Base-by-base conservation (phyloP, 2,113 vertebrate species). In the Calonectris borealis region DNA sequence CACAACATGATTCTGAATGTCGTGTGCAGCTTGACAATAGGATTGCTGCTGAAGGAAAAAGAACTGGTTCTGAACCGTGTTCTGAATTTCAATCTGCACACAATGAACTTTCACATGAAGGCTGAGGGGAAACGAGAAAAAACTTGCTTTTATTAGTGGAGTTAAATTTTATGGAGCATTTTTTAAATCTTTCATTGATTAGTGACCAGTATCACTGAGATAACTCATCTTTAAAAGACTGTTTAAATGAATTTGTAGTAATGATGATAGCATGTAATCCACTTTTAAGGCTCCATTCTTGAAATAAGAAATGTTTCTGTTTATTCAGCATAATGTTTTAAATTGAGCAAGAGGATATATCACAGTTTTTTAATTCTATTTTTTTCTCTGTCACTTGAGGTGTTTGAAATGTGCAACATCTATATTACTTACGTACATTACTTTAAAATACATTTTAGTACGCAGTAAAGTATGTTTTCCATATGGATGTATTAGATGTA, bases 71-170 rank as follows among this genome's bases (percentile, higher is more conserved):
- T 84, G 83, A 92, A 87, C 72, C 2, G 5, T 82, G 80, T 68
- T 89, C 83, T 94, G 96, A 86, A 95, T 96, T 93, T 96, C 88
- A 92, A 61, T 96, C 73, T 84, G 80, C 44, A 46, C 52, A 86
- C 86, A 95, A 78, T 88, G 95, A 96, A 85, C 62, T 90, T 96
- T 46, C 44, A 36, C 49, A n/a, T 49, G 78, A 57, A 85, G 38
- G 40, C 65, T 88, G 80, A 89, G 44, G 44, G 38, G 69, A 77
- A 80, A 62, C 1, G 7, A 88, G 26, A 55, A 78, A 94, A 83
- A 78, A 34, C 4, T 52, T 55, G 24, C 38, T 76, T 88, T 92
- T 90, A 18, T 81, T 75, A 64, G 29, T 20, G 44, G 44, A 87
- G 54, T n/a, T 77, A 62, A 86, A 89, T 90, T 75, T 86, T 83